A percentile compares a stretch with the other conserved stretches of the same genome.
Conservation (phyloP, 2,797 vertebrate genomes). For the Eleutherodactylus coqui region DNA sequence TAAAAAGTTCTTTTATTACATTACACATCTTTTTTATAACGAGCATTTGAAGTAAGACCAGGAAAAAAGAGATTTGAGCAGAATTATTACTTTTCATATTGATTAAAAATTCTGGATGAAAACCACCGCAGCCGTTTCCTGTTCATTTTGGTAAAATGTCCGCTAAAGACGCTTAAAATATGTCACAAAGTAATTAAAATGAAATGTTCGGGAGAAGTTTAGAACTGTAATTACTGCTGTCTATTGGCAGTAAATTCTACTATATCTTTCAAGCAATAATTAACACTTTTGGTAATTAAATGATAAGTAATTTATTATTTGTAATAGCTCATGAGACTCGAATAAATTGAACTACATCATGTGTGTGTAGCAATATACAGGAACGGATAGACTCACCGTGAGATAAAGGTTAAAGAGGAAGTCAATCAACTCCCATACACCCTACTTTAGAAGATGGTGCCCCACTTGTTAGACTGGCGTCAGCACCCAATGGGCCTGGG, state of each 20-base stretch:
- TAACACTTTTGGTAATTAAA: conserved; percentile 40
- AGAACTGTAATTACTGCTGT: conserved; percentile 46
- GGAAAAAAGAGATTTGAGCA: conserved; percentile 1
- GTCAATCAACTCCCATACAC: too few species aligned
- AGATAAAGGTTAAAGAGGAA: background rate
- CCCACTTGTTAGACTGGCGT: too few species aligned
- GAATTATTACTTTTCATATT: conserved; percentile 26
- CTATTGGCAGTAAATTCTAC: conserved; percentile 42
- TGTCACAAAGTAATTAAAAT: conserved; percentile 43
- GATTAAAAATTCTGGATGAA: conserved; percentile 8
- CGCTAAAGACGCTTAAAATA: conserved; percentile 24
- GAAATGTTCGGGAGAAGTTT: conserved; percentile 11
- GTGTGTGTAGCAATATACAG: background rate
- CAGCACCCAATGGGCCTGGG: too few species aligned
- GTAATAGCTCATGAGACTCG: conserved; percentile 25
- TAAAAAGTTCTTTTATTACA: background rate
- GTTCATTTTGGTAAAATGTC: conserved; percentile 30
- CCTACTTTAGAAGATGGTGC: too few species aligned
- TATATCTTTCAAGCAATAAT: conserved; percentile 16
- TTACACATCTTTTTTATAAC: background rate
- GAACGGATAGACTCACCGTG: background rate
- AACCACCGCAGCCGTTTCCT: conserved; percentile 1
- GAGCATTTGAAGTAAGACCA: background rate
- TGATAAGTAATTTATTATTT: conserved; percentile 35
- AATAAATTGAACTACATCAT: background rate